Conservation (phyloP, 2,888 invertebrate genomes). For the Drosophila formosana region DNA sequence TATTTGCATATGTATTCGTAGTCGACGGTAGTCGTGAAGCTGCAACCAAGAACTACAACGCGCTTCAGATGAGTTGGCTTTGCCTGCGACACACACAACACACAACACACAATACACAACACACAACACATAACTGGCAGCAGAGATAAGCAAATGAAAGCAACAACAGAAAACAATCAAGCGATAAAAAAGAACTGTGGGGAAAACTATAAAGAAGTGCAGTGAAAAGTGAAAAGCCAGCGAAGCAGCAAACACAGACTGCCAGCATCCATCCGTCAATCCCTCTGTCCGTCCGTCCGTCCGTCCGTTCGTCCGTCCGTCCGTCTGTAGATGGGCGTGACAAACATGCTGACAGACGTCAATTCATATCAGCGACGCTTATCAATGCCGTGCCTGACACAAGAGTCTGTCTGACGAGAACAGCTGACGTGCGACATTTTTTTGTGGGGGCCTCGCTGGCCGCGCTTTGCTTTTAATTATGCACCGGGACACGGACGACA, state of each 20-base stretch:
- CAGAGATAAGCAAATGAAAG: conserved; percentile 41
- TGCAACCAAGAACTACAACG: conserved; percentile 17
- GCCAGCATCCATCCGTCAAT: neutral
- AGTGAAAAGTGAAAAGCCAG: conserved; percentile 26
- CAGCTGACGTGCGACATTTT: conserved; percentile 57
- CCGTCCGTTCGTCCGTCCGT: neutral
- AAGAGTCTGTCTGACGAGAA: conserved; percentile 22
- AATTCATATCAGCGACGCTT: conserved; percentile 55
- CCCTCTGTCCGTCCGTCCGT: neutral
- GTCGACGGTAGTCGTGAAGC: conserved; percentile 8
- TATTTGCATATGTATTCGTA: conserved; percentile 55
- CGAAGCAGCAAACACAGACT: conserved; percentile 19
- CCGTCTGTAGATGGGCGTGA: conserved; percentile 22
- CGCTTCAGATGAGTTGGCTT: conserved; percentile 21
- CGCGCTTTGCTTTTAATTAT: conserved; percentile 65
- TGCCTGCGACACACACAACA: conserved; percentile 25
- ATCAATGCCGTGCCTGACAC: conserved; percentile 48
- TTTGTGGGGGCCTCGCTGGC: conserved; percentile 22
- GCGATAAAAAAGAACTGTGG: neutral
- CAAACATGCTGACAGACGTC: conserved; percentile 56
- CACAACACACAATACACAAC: conserved; percentile 35
- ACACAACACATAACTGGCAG: conserved; percentile 30
- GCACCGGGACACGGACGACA: conserved; percentile 21
- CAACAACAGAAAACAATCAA: conserved; percentile 15
- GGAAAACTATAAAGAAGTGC: conserved; percentile 17